Evolutionary conservation across 2,113 vertebrate species (phyloP), one percentile per base, ranked within the genome.

Genomic region (Lampris megalopsis): DNA sequence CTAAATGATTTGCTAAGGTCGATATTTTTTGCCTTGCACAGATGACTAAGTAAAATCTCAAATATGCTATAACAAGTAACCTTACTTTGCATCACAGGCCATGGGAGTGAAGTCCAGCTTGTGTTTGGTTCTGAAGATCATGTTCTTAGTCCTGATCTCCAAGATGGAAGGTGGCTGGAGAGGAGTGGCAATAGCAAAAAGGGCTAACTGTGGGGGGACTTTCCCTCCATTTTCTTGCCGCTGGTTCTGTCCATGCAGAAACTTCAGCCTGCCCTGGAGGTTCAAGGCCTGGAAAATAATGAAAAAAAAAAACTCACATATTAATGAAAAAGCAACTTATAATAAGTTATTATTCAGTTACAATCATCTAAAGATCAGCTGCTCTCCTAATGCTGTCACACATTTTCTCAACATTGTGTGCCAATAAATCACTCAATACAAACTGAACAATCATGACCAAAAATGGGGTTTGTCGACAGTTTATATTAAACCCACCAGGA

Each of bases 61-160:
- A 13, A 4, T n/a, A 38, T 10, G 37, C 6, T 49, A 48, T 24
- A 24, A 24, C 9, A 2, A 36, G 35, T 4, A 11, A 13, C 11
- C 79, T 65, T 89, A 95, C 95, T 92, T 95, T 74, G 94, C 91
- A 7, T 95, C 94, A 0, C 93, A 95, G 0, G 91, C 94, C 87
- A 95, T 42, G 0, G 94, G 95, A 0, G 94, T 94, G 79, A 96
- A 95, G 85, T 96, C 95, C 84, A 95, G 92, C 82, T 95, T 95
- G 89, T 96, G 95, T 83, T 95, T 95, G 0, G 95, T 95, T 64
- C 93, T 92, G 84, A 96, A 95, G 88, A 95, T 94, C 90, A 92
- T 90, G 84, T 90, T 94, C 88, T 93, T 95, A 77, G 93, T 95
- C 73, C 81, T 78, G 82, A 95, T 90, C 86, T 95, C 94, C 83